Evolutionary conservation across 2,113 vertebrate genomes (phyloP).

Genomic region (Thamnophis sirtalis): DNA sequence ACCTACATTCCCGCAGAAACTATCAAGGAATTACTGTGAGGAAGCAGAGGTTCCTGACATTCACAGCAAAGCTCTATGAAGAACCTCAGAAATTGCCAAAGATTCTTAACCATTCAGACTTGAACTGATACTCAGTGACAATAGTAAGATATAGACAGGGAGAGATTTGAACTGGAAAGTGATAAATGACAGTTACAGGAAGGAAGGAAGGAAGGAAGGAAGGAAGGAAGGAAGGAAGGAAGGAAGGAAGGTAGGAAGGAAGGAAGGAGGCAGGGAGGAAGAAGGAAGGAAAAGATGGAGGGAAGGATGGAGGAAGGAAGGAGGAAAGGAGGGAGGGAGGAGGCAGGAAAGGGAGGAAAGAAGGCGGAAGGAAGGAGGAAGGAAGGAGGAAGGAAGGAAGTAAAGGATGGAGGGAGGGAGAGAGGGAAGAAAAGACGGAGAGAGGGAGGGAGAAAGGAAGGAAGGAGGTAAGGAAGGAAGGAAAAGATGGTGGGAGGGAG

Average conservation of each 20-base stretch:
- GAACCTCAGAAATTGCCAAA: neutral
- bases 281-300: too few relatives aligned
- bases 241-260: neutral
- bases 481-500: neutral
- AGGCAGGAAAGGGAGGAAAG: neutral
- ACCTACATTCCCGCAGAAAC: slow-evolving; percentile 25
- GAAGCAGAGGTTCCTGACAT: slow-evolving; percentile 8
- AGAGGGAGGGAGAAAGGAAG: neutral
- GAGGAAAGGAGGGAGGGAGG: too few relatives aligned
- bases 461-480: too few relatives aligned
- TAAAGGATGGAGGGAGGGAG: too few relatives aligned
- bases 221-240: neutral
- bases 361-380: neutral
- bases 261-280: too few relatives aligned
- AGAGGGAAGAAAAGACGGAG: neutral
- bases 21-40: slow-evolving; percentile 12
- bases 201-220: neutral
- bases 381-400: neutral
- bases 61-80: neutral
- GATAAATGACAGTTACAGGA: neutral
- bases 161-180: neutral
- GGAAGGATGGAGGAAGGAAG: too few relatives aligned
- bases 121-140: neutral
- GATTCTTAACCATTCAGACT: neutral
- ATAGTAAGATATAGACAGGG: neutral